Percentiles rank a stretch among this genome's conserved stretches.
These are phyloP conservation scores for Eudemis profundana DNA, from an alignment of 2,888 invertebrate genomes.

Conservation along the genomic window DNA sequence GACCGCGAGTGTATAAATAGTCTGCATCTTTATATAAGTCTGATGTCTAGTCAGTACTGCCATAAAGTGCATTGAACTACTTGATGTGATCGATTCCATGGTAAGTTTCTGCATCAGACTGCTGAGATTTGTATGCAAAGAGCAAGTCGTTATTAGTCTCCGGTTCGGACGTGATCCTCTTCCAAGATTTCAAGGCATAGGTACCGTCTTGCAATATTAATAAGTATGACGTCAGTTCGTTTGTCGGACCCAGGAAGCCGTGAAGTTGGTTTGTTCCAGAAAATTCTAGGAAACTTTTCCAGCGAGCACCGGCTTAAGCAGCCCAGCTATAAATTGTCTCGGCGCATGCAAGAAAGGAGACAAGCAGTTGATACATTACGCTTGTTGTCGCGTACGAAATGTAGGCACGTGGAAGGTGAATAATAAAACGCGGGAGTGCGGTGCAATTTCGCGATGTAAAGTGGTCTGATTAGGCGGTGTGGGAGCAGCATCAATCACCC, in stretches of 20 bases:
- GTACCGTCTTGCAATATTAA: slow-evolving; percentile 15
- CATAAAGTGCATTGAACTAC: slow-evolving; percentile 10
- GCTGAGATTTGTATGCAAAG: slow-evolving; percentile 35
- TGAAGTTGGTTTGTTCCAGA: not conserved
- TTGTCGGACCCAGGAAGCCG: not conserved
- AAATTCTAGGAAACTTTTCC: not conserved
- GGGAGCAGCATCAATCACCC: slow-evolving; percentile 64
- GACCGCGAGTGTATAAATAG: too few relatives aligned
- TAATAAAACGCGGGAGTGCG: slow-evolving; percentile 45
- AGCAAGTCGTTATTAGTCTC: slow-evolving; percentile 32
- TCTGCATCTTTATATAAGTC: not conserved
- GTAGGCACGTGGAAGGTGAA: slow-evolving; percentile 34
- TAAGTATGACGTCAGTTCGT: slow-evolving; percentile 4
- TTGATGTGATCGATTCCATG: slow-evolving; percentile 17
- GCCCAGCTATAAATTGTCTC: slow-evolving; percentile 4
- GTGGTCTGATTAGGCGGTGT: slow-evolving; percentile 48
- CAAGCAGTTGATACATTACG: slow-evolving; percentile 15
- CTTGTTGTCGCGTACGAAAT: slow-evolving; percentile 12
- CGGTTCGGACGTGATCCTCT: slow-evolving; percentile 29
- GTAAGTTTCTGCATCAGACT: slow-evolving; percentile 15
- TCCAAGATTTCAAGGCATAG: slow-evolving; percentile 19
- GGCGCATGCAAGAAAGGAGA: slow-evolving; percentile 5
- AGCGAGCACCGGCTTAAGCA: not conserved
- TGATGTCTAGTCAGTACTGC: slow-evolving; percentile 3
- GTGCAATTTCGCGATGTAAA: slow-evolving; percentile 47